phyloP scores from a whole-genome alignment of 2,113 vertebrate genomes.

The Stigmatopora nigra region DNA sequence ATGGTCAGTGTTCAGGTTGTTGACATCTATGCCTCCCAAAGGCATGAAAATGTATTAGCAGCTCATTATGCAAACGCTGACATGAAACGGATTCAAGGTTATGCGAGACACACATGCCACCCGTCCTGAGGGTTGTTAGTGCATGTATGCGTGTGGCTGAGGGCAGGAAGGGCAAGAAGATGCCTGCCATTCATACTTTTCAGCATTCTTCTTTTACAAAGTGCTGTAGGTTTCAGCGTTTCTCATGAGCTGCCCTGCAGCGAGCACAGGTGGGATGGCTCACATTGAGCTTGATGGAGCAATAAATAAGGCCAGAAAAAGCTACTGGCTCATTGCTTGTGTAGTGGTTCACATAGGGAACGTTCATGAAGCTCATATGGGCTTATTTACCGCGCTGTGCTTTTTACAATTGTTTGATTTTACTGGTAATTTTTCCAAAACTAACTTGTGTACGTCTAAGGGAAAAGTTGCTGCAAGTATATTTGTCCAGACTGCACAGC shows the following conservation, averaged over 20 bases:
- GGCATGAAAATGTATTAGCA: conserved; percentile 16
- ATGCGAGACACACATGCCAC: conserved; percentile 18
- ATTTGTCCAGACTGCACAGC: neutral
- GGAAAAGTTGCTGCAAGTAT: neutral
- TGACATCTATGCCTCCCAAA: conserved; percentile 4
- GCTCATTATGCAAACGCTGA: conserved; percentile 41
- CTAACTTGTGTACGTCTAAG: neutral
- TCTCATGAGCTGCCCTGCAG: conserved; percentile 1
- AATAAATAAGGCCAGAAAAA: neutral
- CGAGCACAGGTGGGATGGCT: neutral
- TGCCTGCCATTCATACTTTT: conserved; percentile 24
- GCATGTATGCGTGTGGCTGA: conserved; percentile 2
- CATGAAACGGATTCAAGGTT: conserved; percentile 43
- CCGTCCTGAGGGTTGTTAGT: conserved; percentile 14
- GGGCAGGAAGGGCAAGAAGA: neutral
- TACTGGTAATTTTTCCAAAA: neutral
- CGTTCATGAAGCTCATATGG: neutral
- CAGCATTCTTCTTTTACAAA: conserved; percentile 28
- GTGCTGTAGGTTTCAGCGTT: conserved; percentile 24
- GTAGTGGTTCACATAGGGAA: neutral
- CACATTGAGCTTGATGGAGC: neutral
- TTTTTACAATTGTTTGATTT: neutral
- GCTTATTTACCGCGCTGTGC: neutral
- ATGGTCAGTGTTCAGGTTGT: neutral
- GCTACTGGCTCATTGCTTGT: neutral